Evolutionary conservation across 1,140 invertebrate genomes (phyloP), one percentile per base, ranked within the genome.

Genomic region (Calephelis nemesis): DNA sequence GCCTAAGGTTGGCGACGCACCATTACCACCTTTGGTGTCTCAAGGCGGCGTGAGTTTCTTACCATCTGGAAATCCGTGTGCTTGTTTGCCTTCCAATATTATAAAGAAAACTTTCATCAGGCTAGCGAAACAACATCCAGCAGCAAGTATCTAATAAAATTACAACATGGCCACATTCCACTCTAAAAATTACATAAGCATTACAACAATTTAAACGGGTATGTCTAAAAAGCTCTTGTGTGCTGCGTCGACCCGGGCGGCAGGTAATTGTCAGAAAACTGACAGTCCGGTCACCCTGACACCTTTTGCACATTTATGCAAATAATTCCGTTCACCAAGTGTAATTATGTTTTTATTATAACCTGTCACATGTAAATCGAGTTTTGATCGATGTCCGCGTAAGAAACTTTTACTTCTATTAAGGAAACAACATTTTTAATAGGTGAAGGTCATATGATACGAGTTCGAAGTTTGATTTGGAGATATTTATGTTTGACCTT

Each of bases 291-390:
- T 71, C 64, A 42, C 73, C 69, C 70, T 71, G 69, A 71, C 69
- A 71, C 63, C 66, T 65, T 69, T 74, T 69, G 48, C 64, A 71
- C 63, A 65, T 54, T 66, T 62, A 52, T 54, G 64, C 58, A 70
- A 65, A 66, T 52, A 52, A 68, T 71, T 67, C 73, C 73, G 69
- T 74, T 74, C 73, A 74, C 72, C 50, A 15, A 19, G 13, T 47
- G 47, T 66, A 66, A 66, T 66, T 66, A 66, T 66, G 50, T 40
- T 66, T 45, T 66, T 66, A 54, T 66, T 66, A 66, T 52, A 42
- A 58, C 49, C 52, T 66, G 64, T 66, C 64, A 66, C 64, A 54
- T 52, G 19, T 58, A 58, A 58, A 58, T 58, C 52, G 52, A 58
- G 52, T 58, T 58, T 58, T 54, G 50, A 54, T 54, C 50, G 50